phyloP scores from a whole-genome alignment of 2,888 invertebrate species.

The Sphecodes monilicornis region DNA sequence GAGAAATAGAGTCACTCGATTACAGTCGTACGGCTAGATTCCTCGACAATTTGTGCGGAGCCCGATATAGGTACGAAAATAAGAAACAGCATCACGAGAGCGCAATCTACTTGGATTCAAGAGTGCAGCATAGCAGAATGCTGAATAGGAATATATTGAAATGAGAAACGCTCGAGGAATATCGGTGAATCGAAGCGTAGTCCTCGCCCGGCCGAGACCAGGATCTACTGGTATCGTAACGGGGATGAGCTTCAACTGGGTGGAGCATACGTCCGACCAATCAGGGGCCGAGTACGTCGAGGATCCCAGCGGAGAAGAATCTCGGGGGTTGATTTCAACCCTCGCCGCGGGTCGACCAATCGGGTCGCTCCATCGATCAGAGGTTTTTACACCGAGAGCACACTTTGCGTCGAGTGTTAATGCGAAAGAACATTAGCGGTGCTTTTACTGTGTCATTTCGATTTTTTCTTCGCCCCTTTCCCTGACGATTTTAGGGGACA shows the following conservation, averaged over 20 bases:
- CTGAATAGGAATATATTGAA: constrained; percentile 49
- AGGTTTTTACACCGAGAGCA: constrained; percentile 80
- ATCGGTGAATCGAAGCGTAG: constrained; percentile 27
- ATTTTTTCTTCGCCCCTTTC: constrained; percentile 60
- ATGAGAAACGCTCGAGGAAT: constrained; percentile 42
- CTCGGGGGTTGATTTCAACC: constrained; percentile 67
- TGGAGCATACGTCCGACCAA: constrained; percentile 67
- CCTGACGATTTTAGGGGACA: constrained; percentile 33
- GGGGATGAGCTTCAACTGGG: constrained; percentile 70
- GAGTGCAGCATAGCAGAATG: constrained; percentile 40
- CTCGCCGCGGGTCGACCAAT: constrained; percentile 74
- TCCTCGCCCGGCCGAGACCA: constrained; percentile 25
- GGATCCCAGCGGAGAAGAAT: constrained; percentile 41
- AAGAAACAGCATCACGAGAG: not conserved
- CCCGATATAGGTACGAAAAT: not conserved
- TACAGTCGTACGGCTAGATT: not conserved
- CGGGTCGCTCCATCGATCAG: constrained; percentile 80
- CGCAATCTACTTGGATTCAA: constrained; percentile 30
- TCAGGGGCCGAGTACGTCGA: constrained; percentile 39
- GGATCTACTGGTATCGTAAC: constrained; percentile 40
- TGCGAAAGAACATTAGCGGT: constrained; percentile 83
- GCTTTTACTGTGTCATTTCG: constrained; percentile 80
- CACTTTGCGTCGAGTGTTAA: constrained; percentile 83
- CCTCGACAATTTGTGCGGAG: not conserved
- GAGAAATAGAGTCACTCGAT: not conserved